Evolutionary conservation across 2,888 invertebrate genomes (phyloP).

Genomic region (Phania funesta): DNA sequence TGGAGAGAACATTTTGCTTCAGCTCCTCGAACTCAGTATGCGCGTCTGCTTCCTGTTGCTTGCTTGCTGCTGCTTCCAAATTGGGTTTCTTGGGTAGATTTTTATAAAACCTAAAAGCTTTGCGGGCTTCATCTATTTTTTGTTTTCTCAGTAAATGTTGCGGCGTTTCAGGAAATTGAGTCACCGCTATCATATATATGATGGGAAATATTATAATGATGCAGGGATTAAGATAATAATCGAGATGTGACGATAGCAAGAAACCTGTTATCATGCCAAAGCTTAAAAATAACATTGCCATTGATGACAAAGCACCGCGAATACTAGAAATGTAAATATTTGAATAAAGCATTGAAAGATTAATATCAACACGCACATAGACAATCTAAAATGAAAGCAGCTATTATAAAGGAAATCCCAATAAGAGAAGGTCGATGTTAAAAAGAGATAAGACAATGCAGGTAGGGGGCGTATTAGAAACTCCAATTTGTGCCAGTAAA

Average conservation of each 20-base stretch:
- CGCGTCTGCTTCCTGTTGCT: conserved; percentile 65
- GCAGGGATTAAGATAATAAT: conserved; percentile 75
- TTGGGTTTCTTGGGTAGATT: conserved; percentile 70
- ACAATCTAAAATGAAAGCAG: neutral
- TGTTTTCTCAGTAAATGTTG: conserved; percentile 72
- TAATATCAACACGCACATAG: too few species aligned
- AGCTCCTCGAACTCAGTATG: conserved; percentile 60
- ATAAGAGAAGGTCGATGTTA: too few species aligned
- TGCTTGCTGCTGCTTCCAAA: conserved; percentile 67
- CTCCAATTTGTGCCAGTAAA: too few species aligned
- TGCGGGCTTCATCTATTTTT: conserved; percentile 71
- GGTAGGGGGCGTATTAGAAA: too few species aligned
- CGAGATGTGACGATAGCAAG: conserved; percentile 74
- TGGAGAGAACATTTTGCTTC: conserved; percentile 35
- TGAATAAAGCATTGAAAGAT: neutral
- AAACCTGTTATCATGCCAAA: conserved; percentile 76
- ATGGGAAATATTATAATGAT: conserved; percentile 74
- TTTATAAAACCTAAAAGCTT: conserved; percentile 75
- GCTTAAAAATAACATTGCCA: conserved; percentile 75
- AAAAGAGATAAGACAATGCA: too few species aligned
- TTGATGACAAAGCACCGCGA: conserved; percentile 76
- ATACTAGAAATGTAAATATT: conserved; percentile 69
- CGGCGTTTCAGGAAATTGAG: conserved; percentile 76
- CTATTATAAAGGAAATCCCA: conserved; percentile 66
- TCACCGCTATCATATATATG: conserved; percentile 71